Evolutionary conservation across 2,113 vertebrate genomes (phyloP).

Genomic region (Fukomys damarensis): DNA sequence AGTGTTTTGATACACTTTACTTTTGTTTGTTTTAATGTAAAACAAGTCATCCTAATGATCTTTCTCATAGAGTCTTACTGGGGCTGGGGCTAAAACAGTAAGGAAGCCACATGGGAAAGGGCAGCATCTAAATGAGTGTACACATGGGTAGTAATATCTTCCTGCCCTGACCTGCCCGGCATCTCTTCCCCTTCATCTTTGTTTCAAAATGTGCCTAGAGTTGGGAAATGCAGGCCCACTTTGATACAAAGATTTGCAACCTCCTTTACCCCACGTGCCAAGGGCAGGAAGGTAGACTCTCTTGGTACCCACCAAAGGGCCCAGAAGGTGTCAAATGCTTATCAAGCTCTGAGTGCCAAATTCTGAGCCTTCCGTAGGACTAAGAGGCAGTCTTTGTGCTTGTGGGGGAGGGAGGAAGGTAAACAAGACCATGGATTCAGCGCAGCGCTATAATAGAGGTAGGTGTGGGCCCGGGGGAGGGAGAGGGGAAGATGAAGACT

Average conservation of each 20-base stretch:
- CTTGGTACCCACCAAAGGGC: background rate
- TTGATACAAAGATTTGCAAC: background rate
- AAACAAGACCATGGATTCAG: background rate
- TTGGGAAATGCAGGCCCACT: background rate
- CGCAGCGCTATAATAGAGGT: background rate
- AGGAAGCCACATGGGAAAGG: background rate
- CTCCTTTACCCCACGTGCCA: background rate
- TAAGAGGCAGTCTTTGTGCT: background rate
- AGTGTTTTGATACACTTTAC: background rate
- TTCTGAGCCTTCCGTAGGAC: background rate
- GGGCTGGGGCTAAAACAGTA: background rate
- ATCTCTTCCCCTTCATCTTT: constrained; percentile 36
- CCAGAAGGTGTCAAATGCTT: background rate
- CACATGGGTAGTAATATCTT: background rate
- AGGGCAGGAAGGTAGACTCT: background rate
- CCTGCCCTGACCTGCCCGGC: background rate
- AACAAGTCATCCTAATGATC: background rate
- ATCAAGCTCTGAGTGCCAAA: background rate
- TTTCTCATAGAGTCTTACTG: constrained; percentile 13
- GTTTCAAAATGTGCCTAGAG: constrained; percentile 33
- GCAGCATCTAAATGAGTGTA: background rate
- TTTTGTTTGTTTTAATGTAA: background rate
- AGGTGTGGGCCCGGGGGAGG: constrained; percentile 2
- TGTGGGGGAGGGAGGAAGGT: constrained; percentile 43
- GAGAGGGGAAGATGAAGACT: background rate